phyloP scores from a whole-genome alignment of 2,888 invertebrate genomes.

The Tachina lurida region DNA sequence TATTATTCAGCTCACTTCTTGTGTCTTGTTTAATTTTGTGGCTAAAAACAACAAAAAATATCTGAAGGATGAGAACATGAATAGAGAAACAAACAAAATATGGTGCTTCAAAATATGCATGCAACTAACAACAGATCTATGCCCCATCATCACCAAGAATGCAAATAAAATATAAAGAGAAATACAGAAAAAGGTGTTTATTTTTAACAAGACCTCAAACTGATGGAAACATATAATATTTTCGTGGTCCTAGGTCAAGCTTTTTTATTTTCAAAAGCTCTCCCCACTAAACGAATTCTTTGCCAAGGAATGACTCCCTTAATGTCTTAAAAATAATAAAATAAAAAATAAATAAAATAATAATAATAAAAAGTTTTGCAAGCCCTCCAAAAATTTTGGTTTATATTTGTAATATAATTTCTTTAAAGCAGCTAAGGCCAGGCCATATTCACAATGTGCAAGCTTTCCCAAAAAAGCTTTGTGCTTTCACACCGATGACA shows the following conservation, averaged over 20 bases:
- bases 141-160: background rate
- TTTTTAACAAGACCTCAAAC: background rate
- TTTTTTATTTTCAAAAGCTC: too few relatives aligned
- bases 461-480: too few relatives aligned
- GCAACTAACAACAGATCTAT: background rate
- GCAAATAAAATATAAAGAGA: background rate
- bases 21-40: conserved; percentile 42
- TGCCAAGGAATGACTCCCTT: too few relatives aligned
- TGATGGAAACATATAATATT: background rate
- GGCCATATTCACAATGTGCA: too few relatives aligned
- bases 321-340: too few relatives aligned
- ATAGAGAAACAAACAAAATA: background rate
- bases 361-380: too few relatives aligned
- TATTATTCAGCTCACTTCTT: conserved; percentile 24
- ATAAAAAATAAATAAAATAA: too few relatives aligned
- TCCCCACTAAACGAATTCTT: too few relatives aligned
- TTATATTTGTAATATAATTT: too few relatives aligned
- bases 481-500: too few relatives aligned
- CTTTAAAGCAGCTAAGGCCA: too few relatives aligned
- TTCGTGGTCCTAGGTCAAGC: background rate
- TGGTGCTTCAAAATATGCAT: conserved; percentile 24
- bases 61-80: conserved; percentile 30
- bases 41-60: conserved; percentile 36
- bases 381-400: too few relatives aligned
- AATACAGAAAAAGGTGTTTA: background rate